Evolutionary conservation across 2,797 vertebrate genomes (phyloP).

Genomic region (Nannoperca australis): DNA sequence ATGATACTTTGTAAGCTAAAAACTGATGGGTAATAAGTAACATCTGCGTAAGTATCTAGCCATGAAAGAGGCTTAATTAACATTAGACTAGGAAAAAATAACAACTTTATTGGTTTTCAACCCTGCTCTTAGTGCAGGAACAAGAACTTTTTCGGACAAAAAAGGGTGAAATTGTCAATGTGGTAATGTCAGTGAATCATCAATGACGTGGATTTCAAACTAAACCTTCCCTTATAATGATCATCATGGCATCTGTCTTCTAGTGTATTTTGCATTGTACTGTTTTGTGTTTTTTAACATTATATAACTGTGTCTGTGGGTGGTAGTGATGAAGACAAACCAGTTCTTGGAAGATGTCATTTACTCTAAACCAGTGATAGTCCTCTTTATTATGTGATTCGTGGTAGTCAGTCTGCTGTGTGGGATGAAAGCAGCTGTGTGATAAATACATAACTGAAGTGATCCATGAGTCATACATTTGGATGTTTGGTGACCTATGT

Average conservation of each 20-base stretch:
- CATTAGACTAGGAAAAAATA: background rate
- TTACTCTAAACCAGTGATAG: conserved; percentile 9
- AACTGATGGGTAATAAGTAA: background rate
- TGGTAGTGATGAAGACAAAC: conserved; percentile 8
- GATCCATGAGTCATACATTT: background rate
- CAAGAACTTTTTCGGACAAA: no score
- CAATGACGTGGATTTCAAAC: background rate
- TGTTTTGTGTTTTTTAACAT: background rate
- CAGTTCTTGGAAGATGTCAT: conserved; percentile 7
- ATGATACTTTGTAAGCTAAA: background rate
- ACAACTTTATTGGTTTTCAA: background rate
- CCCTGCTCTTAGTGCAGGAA: no score
- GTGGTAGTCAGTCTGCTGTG: background rate
- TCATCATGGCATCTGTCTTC: background rate
- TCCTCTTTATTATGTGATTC: background rate
- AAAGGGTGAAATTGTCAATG: background rate
- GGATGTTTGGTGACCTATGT: background rate
- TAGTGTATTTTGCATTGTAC: no score
- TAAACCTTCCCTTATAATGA: background rate
- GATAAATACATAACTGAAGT: background rate
- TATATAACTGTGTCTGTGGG: conserved; percentile 8
- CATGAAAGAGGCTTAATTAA: background rate
- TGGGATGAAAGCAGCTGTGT: conserved; percentile 13
- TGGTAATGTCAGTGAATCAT: background rate
- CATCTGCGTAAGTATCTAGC: no score